A percentile compares a stretch with the other conserved stretches of the same genome.
phyloP scores from a whole-genome alignment of 2,113 vertebrate species.

The Aix galericulata region DNA sequence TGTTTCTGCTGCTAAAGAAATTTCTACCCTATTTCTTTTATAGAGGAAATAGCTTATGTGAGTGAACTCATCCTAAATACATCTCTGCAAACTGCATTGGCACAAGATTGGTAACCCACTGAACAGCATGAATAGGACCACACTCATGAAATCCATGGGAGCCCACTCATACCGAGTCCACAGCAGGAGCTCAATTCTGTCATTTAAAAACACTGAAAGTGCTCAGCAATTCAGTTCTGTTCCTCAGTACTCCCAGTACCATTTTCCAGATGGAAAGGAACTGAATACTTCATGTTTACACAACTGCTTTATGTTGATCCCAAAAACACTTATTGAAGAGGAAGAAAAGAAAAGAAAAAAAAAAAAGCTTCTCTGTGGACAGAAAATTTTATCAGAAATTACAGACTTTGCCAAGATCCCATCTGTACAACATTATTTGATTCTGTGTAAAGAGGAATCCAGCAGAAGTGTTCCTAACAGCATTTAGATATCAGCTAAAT shows the following conservation, averaged over 20 bases:
- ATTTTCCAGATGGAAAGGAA: neutral
- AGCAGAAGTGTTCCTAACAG: neutral
- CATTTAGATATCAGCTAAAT: neutral
- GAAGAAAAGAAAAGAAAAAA: neutral
- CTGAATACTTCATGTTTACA: neutral
- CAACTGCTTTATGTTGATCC: neutral
- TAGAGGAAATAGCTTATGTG: neutral
- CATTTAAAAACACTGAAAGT: neutral
- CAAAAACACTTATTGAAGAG: neutral
- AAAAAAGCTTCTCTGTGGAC: neutral
- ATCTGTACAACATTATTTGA: neutral
- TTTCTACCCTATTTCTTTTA: neutral
- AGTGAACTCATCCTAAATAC: neutral
- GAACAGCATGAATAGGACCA: neutral
- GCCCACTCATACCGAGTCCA: neutral
- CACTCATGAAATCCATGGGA: neutral
- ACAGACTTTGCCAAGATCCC: neutral
- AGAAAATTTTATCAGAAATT: neutral
- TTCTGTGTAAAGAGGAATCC: constrained; percentile 4
- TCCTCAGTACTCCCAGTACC: neutral
- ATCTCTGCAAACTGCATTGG: neutral
- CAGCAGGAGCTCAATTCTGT: neutral
- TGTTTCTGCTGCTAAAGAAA: neutral
- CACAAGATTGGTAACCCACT: neutral
- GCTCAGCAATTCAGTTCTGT: neutral